These are phyloP conservation scores for Pogonocichla stellata DNA, from an alignment of 2,113 vertebrate species.

Conservation along the genomic window DNA sequence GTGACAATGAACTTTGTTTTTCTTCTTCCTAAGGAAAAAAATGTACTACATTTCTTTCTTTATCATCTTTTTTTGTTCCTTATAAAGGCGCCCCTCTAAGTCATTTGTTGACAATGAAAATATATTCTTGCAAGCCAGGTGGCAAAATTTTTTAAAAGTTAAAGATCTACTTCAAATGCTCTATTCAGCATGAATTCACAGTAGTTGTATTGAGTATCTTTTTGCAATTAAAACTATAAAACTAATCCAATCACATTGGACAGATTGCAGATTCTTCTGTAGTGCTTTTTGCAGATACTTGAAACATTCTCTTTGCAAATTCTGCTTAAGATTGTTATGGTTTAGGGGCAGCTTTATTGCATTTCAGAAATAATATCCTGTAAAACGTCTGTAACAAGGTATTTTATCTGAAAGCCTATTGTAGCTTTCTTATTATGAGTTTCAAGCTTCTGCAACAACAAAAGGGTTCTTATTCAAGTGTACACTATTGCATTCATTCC, in stretches of 20 bases:
- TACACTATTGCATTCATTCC: slow-evolving; percentile 44
- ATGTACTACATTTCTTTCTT: not conserved
- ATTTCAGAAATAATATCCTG: slow-evolving; percentile 56
- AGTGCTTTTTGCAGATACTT: not conserved
- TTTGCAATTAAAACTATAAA: not conserved
- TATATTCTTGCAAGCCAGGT: not conserved
- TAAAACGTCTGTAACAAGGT: slow-evolving; percentile 22
- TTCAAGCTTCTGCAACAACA: slow-evolving; percentile 51
- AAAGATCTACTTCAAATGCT: not conserved
- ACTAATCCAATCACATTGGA: not conserved
- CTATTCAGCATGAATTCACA: not conserved
- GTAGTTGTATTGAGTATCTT: not conserved
- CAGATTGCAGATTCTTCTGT: not conserved
- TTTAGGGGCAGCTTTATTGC: not conserved
- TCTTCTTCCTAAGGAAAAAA: not conserved
- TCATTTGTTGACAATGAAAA: not conserved
- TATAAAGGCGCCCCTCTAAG: not conserved
- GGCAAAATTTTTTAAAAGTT: not conserved
- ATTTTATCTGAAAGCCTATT: slow-evolving; percentile 50
- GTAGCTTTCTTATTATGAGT: slow-evolving; percentile 53
- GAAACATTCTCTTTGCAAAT: not conserved
- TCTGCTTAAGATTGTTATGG: not conserved
- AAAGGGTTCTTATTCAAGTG: slow-evolving; percentile 69
- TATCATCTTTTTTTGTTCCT: not conserved
- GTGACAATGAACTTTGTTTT: not conserved